Percentiles rank a stretch among this genome's conserved stretches.
Conservation (phyloP, 2,113 vertebrate genomes). For the Eulemur macaco region DNA sequence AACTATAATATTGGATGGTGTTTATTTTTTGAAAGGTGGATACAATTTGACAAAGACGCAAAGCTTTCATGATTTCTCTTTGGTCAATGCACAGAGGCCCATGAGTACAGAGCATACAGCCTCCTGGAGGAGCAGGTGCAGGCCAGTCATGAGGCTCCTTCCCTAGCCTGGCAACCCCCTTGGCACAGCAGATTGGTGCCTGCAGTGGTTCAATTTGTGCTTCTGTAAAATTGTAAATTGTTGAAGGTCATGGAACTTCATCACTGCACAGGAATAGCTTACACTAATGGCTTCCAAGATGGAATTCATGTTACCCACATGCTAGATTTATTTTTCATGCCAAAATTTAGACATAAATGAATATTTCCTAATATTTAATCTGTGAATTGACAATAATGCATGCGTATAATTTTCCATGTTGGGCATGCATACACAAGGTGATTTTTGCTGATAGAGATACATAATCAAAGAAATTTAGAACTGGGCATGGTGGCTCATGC, state of each 20-base stretch:
- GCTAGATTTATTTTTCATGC: not conserved
- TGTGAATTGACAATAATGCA: not conserved
- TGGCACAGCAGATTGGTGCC: not conserved
- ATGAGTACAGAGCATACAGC: not conserved
- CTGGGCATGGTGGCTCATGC: too few relatives aligned
- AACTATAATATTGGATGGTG: not conserved
- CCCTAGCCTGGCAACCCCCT: not conserved
- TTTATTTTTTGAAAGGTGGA: not conserved
- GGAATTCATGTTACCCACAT: not conserved
- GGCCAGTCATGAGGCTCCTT: not conserved
- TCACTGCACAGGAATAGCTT: not conserved
- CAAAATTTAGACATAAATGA: constrained; percentile 1
- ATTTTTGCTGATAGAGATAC: not conserved
- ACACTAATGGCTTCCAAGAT: not conserved
- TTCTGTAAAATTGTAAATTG: not conserved
- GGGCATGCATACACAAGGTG: not conserved
- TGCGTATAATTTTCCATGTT: not conserved
- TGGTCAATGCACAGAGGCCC: not conserved
- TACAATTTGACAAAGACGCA: not conserved
- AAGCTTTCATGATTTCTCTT: not conserved
- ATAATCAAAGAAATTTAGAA: not conserved
- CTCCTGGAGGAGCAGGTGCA: not conserved
- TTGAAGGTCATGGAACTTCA: not conserved
- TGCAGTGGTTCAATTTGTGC: too few relatives aligned
- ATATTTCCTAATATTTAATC: not conserved